phyloP scores from a whole-genome alignment of 2,113 vertebrate species.

The Columba janthina region DNA sequence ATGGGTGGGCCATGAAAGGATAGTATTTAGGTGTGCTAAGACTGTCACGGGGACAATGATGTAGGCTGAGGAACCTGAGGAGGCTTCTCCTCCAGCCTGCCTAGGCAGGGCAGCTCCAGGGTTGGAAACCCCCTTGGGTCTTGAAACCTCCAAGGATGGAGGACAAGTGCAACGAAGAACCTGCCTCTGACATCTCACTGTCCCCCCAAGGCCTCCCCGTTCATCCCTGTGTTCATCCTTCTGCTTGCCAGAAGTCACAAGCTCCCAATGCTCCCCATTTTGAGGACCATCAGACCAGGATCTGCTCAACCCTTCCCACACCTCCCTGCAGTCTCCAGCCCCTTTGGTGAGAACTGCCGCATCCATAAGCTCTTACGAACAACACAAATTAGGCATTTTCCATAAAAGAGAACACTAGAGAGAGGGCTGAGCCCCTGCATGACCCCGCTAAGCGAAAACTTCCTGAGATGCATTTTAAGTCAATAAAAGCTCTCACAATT shows the following conservation, averaged over 20 bases:
- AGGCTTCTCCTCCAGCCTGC: not conserved
- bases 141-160: not conserved
- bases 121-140: not conserved
- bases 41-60: not conserved
- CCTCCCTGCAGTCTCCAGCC: not conserved
- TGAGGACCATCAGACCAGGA: not conserved
- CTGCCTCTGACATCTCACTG: accelerated
- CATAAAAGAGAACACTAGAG: not conserved
- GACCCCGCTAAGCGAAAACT: not conserved
- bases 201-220: not conserved
- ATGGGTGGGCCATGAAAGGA: not conserved
- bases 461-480: not conserved
- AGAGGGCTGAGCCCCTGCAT: not conserved
- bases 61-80: not conserved
- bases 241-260: not conserved
- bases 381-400: not conserved
- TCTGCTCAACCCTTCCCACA: not conserved
- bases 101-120: not conserved
- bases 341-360: not conserved
- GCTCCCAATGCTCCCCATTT: not conserved
- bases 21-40: not conserved
- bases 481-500: not conserved
- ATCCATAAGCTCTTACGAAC: not conserved
- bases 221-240: not conserved
- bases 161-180: not conserved